Percentiles rank a stretch among this genome's conserved stretches.
Conservation (phyloP, 2,797 vertebrate species). For the Agapornis canus region DNA sequence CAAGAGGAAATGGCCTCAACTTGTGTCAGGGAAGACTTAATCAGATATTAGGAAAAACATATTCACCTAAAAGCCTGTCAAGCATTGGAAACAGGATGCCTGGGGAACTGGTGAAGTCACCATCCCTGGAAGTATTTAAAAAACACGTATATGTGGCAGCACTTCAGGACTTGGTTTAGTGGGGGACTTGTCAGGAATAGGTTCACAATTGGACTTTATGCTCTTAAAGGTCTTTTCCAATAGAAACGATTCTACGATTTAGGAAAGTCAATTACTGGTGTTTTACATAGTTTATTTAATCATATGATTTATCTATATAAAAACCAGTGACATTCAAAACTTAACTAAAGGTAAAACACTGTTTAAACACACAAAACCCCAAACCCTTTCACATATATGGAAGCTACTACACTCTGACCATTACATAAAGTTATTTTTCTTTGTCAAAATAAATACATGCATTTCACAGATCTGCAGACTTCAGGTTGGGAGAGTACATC, state of each 20-base stretch:
- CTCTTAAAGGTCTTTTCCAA: not conserved
- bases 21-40: not conserved
- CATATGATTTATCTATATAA: not conserved
- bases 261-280: not conserved
- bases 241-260: not conserved
- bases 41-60: not conserved
- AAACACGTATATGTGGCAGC: not conserved
- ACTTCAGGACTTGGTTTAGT: not conserved
- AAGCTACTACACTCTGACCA: not conserved
- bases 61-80: not conserved
- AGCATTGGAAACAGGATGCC: not conserved
- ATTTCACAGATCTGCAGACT: not conserved
- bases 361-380: fast-evolving
- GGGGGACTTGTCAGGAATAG: not conserved
- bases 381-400: not conserved
- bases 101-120: not conserved
- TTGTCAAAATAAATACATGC: not conserved
- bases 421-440: not conserved
- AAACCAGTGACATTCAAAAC: not conserved
- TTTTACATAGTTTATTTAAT: not conserved
- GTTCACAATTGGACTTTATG: not conserved
- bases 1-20: not conserved
- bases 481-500: not conserved
- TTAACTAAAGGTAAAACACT: not conserved
- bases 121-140: not conserved